Conservation (phyloP, 1,140 invertebrate species). For the Lineus longissimus region DNA sequence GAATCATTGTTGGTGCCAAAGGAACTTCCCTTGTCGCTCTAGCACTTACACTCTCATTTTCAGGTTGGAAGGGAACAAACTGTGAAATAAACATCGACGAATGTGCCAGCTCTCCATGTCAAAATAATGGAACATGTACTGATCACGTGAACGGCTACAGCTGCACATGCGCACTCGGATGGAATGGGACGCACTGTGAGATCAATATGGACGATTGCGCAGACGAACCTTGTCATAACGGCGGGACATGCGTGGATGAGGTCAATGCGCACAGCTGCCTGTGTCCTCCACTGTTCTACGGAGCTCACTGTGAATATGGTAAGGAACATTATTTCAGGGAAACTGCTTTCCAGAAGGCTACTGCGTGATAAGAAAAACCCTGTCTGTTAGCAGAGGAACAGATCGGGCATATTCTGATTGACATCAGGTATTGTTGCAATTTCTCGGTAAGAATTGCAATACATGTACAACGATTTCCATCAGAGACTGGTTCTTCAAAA, state of each 20-base stretch:
- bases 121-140: conserved; percentile 31
- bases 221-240: conserved; percentile 17
- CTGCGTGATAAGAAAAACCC: no score
- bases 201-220: conserved; percentile 26
- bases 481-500: no score
- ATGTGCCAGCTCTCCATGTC: conserved; percentile 29
- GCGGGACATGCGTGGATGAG: conserved; percentile 19
- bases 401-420: no score
- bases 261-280: conserved; percentile 21
- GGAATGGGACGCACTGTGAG: conserved; percentile 18
- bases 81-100: conserved; percentile 38
- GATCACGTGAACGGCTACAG: conserved; percentile 27
- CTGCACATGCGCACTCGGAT: conserved; percentile 32
- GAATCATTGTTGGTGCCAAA: background rate
- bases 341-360: no score
- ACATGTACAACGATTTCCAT: no score
- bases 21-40: background rate
- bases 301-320: conserved; percentile 20
- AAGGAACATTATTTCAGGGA: background rate
- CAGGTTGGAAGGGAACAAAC: conserved; percentile 20
- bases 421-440: no score
- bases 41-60: no score
- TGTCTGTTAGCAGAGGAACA: no score
- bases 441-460: no score
- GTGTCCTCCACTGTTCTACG: conserved; percentile 21